These are phyloP conservation scores for Latrodectus hesperus DNA, from an alignment of 2,888 invertebrate genomes.

Conservation along the genomic window DNA sequence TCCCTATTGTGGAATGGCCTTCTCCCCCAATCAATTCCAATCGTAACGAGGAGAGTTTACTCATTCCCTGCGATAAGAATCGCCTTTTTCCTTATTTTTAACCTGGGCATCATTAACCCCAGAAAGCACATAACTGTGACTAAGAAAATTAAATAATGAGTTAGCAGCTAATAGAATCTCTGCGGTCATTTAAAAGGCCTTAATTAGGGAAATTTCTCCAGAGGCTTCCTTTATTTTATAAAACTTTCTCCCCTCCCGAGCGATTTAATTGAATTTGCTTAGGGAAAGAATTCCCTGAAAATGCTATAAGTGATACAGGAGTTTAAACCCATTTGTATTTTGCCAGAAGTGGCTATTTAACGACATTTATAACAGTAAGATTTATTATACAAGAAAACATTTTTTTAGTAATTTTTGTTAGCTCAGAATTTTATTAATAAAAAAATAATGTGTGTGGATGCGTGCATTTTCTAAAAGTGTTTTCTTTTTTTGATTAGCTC, in stretches of 20 bases:
- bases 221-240: slow-evolving; percentile 14
- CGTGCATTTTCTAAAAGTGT: too few relatives aligned
- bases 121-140: slow-evolving; percentile 29
- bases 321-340: too few relatives aligned
- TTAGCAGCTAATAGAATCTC: slow-evolving; percentile 57
- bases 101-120: slow-evolving; percentile 46
- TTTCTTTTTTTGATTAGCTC: too few relatives aligned
- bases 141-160: slow-evolving; percentile 61
- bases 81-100: slow-evolving; percentile 14
- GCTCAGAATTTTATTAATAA: too few relatives aligned
- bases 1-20: too few relatives aligned
- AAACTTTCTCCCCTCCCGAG: slow-evolving; percentile 19
- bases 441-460: too few relatives aligned
- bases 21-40: neutral
- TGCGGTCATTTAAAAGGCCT: slow-evolving; percentile 64
- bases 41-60: slow-evolving; percentile 8
- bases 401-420: too few relatives aligned
- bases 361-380: too few relatives aligned
- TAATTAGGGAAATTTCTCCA: slow-evolving; percentile 37
- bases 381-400: too few relatives aligned
- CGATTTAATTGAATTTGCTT: slow-evolving; percentile 48
- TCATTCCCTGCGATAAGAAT: slow-evolving; percentile 37
- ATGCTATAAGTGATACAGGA: too few relatives aligned
- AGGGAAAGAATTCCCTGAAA: slow-evolving; percentile 6
- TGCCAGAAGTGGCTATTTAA: too few relatives aligned